Conservation (phyloP, 2,888 invertebrate species). For the Chloromyia formosa region DNA sequence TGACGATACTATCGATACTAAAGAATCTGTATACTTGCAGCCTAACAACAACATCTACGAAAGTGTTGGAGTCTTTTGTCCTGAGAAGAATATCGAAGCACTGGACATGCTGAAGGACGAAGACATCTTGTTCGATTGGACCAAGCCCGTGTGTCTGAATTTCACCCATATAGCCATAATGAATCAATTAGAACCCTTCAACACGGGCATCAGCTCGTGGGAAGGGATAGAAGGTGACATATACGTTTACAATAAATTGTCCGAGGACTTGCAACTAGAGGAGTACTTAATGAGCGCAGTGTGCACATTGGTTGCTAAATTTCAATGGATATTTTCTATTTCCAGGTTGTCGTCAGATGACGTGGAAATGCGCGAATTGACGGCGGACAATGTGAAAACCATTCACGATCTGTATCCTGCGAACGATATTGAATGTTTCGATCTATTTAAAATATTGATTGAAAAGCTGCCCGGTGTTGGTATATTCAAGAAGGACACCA, state of each 20-base stretch:
- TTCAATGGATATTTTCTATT: slow-evolving; percentile 18
- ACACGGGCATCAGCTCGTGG: slow-evolving; percentile 69
- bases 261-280: slow-evolving; percentile 68
- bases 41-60: slow-evolving; percentile 82
- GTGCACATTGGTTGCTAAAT: neutral
- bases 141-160: slow-evolving; percentile 83
- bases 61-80: slow-evolving; percentile 87
- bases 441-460: slow-evolving; percentile 82
- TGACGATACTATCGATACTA: slow-evolving; percentile 2
- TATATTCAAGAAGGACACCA: slow-evolving; percentile 73
- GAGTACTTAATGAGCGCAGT: slow-evolving; percentile 60
- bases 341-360: slow-evolving; percentile 69
- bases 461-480: slow-evolving; percentile 82
- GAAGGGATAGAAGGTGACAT: slow-evolving; percentile 84
- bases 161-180: slow-evolving; percentile 85
- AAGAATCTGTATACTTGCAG: slow-evolving; percentile 64
- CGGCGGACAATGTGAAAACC: slow-evolving; percentile 79
- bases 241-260: slow-evolving; percentile 76
- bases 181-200: slow-evolving; percentile 79
- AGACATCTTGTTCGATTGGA: slow-evolving; percentile 81
- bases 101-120: slow-evolving; percentile 78
- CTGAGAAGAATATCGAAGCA: slow-evolving; percentile 76
- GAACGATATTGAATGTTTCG: slow-evolving; percentile 86
- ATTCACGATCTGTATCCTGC: slow-evolving; percentile 89
- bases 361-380: slow-evolving; percentile 79